Evolutionary conservation across 2,797 vertebrate genomes (phyloP).

Genomic region (Pseudochirops corinnae): DNA sequence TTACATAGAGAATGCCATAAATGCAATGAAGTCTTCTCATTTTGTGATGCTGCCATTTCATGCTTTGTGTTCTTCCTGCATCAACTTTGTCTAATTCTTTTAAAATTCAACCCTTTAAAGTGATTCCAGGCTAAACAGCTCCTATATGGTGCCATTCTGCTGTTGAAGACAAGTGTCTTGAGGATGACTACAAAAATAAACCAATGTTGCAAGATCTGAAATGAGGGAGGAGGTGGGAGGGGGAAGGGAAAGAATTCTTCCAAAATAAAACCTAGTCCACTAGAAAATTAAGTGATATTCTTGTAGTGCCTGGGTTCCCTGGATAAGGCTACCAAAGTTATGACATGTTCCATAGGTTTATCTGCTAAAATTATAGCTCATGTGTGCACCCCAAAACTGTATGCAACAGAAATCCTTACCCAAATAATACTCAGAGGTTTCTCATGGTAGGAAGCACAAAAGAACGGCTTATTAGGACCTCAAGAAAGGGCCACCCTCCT

Average conservation of each 20-base stretch:
- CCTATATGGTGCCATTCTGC: neutral
- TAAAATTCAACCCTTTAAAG: neutral
- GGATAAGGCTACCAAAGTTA: neutral
- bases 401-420: no score
- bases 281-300: neutral
- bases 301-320: neutral
- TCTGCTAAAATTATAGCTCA: neutral
- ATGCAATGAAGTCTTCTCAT: neutral
- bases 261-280: neutral
- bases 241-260: neutral
- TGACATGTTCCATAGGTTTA: neutral
- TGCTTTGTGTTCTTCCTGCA: neutral
- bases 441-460: no score
- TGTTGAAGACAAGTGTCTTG: neutral
- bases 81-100: neutral
- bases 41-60: neutral
- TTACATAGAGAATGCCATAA: neutral
- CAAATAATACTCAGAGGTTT: no score
- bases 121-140: neutral
- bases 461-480: no score
- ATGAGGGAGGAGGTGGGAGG: neutral
- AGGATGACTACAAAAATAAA: neutral
- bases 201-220: neutral
- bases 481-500: no score
- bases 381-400: no score